Conservation (phyloP, 1,140 invertebrate genomes). For the Drosophila albomicans region DNA sequence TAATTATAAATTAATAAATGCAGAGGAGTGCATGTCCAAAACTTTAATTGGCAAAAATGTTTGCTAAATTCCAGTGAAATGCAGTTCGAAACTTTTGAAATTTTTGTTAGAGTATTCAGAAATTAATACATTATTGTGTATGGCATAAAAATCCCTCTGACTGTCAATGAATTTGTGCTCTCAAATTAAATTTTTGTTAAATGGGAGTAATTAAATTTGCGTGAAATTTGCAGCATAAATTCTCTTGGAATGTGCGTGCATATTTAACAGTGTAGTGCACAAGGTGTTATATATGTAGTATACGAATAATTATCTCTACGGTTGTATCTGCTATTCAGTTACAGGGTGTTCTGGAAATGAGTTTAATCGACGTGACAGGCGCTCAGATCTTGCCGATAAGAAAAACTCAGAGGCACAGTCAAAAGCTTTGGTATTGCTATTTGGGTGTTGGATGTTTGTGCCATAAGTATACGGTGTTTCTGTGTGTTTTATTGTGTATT, state of each 20-base stretch:
- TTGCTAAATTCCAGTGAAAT: too few species aligned
- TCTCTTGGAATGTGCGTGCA: slow-evolving; percentile 15
- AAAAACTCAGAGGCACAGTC: background rate
- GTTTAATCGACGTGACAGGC: slow-evolving; percentile 15
- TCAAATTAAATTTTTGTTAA: slow-evolving; percentile 72
- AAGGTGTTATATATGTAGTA: background rate
- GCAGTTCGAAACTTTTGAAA: background rate
- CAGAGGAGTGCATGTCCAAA: too few species aligned
- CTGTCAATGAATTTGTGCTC: slow-evolving; percentile 15
- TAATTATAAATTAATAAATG: too few species aligned
- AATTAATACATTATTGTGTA: slow-evolving; percentile 32
- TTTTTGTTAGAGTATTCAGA: slow-evolving; percentile 7
- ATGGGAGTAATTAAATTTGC: slow-evolving; percentile 73
- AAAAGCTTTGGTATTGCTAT: slow-evolving; percentile 2
- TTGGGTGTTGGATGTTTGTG: slow-evolving; percentile 13
- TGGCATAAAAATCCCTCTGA: slow-evolving; percentile 21
- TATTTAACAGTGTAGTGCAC: slow-evolving; percentile 7
- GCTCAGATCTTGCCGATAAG: slow-evolving; percentile 21
- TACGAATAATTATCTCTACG: slow-evolving; percentile 1
- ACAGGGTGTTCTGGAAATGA: background rate
- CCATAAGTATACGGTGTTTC: background rate
- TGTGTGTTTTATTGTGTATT: background rate
- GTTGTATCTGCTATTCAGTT: background rate
- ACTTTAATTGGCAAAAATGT: too few species aligned
- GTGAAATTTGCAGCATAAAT: slow-evolving; percentile 47